Conservation (phyloP, 2,888 invertebrate genomes). For the Andrena fulva region DNA sequence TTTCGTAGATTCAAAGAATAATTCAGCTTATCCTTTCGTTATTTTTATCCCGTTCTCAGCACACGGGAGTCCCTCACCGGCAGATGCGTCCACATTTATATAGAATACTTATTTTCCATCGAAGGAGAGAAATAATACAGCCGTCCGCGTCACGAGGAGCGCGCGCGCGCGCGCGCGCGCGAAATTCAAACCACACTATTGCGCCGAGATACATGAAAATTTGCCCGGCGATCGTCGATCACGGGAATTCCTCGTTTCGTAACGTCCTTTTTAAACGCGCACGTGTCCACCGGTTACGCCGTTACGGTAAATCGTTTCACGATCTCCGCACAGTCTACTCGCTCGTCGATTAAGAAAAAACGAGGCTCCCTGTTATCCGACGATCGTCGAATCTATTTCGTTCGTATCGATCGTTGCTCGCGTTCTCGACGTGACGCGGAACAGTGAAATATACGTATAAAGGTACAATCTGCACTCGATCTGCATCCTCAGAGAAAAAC, state of each 20-base stretch:
- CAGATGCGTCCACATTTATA: constrained; percentile 40
- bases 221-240: constrained; percentile 15
- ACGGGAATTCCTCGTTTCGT: not conserved
- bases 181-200: constrained; percentile 2
- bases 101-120: constrained; percentile 46
- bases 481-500: constrained; percentile 68
- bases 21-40: constrained; percentile 32
- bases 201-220: not conserved
- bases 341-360: constrained; percentile 1
- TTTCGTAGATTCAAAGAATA: constrained; percentile 48
- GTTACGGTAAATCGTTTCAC: not conserved
- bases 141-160: constrained; percentile 64
- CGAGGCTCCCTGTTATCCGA: not conserved
- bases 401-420: constrained; percentile 25
- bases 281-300: not conserved
- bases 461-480: constrained; percentile 73
- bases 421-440: constrained; percentile 52
- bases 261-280: not conserved
- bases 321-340: not conserved
- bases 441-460: constrained; percentile 76
- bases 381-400: not conserved
- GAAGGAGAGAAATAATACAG: constrained; percentile 64
- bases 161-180: constrained; percentile 48
- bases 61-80: constrained; percentile 32
- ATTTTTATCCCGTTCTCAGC: constrained; percentile 15